Percentiles rank a stretch among this genome's conserved stretches.
phyloP scores from a whole-genome alignment of 2,888 invertebrate genomes.

The Nebria salina region DNA sequence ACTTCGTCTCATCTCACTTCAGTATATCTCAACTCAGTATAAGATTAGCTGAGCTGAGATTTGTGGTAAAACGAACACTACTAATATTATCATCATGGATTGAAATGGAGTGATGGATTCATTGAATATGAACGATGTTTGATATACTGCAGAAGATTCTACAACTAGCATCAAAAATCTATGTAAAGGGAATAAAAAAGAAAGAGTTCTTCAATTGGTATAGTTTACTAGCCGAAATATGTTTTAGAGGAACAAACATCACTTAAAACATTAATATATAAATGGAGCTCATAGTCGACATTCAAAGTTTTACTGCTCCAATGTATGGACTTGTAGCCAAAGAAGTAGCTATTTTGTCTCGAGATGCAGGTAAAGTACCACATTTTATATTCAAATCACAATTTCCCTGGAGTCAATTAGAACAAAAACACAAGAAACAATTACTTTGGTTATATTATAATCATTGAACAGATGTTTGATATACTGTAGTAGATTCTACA shows the following conservation, averaged over 20 bases:
- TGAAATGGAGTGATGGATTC: not conserved
- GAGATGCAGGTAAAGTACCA: not conserved
- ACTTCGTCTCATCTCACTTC: too few relatives aligned
- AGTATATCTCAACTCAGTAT: too few relatives aligned
- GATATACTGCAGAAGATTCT: not conserved
- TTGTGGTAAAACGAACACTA: not conserved
- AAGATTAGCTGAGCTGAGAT: too few relatives aligned
- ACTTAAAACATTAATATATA: conserved; percentile 45
- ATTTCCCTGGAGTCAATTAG: not conserved
- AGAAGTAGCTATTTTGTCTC: not conserved
- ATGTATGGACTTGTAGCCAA: not conserved
- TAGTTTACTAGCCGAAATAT: not conserved
- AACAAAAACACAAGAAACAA: not conserved
- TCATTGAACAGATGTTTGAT: not conserved
- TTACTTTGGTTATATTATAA: not conserved
- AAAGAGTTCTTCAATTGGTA: not conserved
- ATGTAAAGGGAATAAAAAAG: not conserved
- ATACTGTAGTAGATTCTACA: not conserved
- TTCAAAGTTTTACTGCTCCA: not conserved
- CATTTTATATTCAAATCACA: not conserved
- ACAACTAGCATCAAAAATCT: not conserved
- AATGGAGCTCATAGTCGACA: conserved; percentile 3
- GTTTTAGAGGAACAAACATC: not conserved
- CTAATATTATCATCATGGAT: not conserved
- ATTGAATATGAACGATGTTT: not conserved